Percentiles rank a stretch among this genome's conserved stretches.
phyloP scores from a whole-genome alignment of 2,888 invertebrate genomes.

The Hipparchia sbordonii region DNA sequence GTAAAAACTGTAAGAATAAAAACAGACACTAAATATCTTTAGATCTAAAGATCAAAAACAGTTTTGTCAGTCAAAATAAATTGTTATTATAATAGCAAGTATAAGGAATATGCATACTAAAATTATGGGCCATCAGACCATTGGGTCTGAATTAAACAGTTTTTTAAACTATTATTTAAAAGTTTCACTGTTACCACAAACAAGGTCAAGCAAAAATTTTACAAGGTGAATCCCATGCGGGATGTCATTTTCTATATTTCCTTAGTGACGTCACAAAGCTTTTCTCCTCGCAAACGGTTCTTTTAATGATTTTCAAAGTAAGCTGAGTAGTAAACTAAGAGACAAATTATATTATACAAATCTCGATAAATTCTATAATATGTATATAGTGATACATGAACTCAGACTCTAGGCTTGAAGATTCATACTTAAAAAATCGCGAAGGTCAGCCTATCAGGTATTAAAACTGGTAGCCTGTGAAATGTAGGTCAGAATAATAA shows the following conservation, averaged over 20 bases:
- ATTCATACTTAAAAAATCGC: constrained; percentile 5
- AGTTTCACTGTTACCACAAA: no score
- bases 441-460: constrained; percentile 6
- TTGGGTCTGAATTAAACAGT: no score
- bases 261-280: background rate
- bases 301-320: no score
- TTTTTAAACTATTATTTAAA: no score
- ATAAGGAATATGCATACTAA: no score
- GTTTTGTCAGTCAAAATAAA: no score
- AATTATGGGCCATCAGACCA: no score
- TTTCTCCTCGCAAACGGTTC: background rate
- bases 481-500: constrained; percentile 11
- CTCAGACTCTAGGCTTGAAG: constrained; percentile 1
- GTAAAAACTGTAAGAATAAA: no score
- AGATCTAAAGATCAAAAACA: no score
- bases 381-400: constrained; percentile 3
- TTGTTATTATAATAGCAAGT: no score
- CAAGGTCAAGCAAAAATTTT: background rate
- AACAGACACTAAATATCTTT: no score
- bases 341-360: background rate
- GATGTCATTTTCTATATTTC: background rate
- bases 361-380: background rate
- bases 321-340: background rate
- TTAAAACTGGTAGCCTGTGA: constrained; percentile 17
- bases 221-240: constrained; percentile 1